Evolutionary conservation across 2,888 invertebrate species (phyloP), one percentile per base, ranked within the genome.

Genomic region (Nipponacmea schrenckii): DNA sequence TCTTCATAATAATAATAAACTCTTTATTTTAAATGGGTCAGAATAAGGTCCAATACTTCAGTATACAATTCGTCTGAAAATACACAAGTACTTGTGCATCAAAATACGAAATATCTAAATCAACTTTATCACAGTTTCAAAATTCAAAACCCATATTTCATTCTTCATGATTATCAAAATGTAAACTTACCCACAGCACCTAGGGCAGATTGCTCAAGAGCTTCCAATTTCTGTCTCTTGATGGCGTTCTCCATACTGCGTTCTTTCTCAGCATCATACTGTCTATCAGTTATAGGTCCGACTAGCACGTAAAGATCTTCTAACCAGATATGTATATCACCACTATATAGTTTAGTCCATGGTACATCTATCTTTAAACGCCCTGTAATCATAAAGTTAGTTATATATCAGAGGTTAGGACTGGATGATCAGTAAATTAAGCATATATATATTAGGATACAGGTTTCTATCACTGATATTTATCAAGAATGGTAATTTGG

Each of bases 251-350:
- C 91, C 14, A 95, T 91, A 50, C 93, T 91, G 79, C 93, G 93
- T 84, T 95, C 94, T 76, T 93, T 90, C 81, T 94, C 94, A 5
- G 93, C 91, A 83, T 95, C 93, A 86, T 93, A 94, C 78, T 92
- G 90, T 10, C 88, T 78, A 77, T 89, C 92, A n/a, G 84, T 83
- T 17, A 93, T 92, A n/a, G 95, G 94, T 15, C 93, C 93, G 15
- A 93, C 94, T 17, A 95, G 90, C 44, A 94, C 91, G 73, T 94
- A 92, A 0, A 95, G 92, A 86, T 95, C 94, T 89, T 95, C 94
- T 64, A 95, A 91, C 83, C 92, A 92, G 24, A 94, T 91, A 0
- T 93, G 90, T 27, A 94, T 92, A 0, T 94, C 93, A 80, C 94
- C 93, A 5, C 92, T 92, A 90, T 93, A 94, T 44, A 95, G 90